phyloP scores from a whole-genome alignment of 2,113 vertebrate species.

The Saccopteryx leptura region DNA sequence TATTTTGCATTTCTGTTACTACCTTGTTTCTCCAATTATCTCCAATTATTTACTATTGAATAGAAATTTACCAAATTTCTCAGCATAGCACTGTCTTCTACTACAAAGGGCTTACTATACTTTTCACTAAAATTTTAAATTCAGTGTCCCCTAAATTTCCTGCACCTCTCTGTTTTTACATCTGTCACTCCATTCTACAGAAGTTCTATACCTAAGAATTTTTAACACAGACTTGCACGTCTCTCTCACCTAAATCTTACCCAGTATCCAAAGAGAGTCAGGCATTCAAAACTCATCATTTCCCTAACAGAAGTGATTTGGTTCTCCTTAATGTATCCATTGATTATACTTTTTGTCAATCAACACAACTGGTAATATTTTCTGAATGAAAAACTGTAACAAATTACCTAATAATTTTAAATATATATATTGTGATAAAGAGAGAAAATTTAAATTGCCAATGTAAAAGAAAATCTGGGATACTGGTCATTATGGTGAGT shows the following conservation, averaged over 20 bases:
- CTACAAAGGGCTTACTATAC: background rate
- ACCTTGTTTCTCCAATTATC: background rate
- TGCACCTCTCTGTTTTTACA: background rate
- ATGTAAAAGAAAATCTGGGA: background rate
- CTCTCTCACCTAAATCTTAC: background rate
- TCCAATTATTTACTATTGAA: background rate
- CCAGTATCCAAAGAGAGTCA: background rate
- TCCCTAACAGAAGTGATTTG: background rate
- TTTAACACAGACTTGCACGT: background rate
- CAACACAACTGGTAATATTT: constrained; percentile 27
- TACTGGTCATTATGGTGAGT: background rate
- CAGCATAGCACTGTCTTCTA: background rate
- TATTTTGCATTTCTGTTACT: background rate
- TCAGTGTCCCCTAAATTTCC: background rate
- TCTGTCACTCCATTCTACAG: background rate
- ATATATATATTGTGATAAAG: background rate
- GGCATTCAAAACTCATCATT: background rate
- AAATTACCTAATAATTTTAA: background rate
- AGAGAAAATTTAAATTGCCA: background rate
- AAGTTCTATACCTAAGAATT: background rate
- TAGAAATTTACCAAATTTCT: background rate
- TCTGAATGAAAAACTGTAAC: background rate
- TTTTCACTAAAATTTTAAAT: background rate
- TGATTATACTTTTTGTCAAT: constrained; percentile 1
- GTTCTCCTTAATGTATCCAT: background rate